A percentile compares a stretch with the other conserved stretches of the same genome.
Conservation (phyloP, 2,797 vertebrate species). For the Xerus rutilus region DNA sequence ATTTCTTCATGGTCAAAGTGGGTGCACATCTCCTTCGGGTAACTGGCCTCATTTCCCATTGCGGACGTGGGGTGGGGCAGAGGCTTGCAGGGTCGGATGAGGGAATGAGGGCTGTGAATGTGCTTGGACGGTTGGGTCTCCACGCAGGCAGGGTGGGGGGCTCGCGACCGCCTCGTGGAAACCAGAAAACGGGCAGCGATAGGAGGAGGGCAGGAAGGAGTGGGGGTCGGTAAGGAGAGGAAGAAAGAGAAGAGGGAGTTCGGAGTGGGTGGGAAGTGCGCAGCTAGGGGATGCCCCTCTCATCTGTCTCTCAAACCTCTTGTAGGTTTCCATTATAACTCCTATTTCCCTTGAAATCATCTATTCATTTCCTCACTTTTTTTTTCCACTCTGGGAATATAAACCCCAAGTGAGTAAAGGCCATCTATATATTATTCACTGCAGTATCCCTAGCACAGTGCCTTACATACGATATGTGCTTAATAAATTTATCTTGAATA, state of each 20-base stretch:
- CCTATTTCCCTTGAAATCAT: background rate
- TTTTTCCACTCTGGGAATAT: background rate
- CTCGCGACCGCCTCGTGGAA: background rate
- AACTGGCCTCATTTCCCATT: slow-evolving; percentile 75
- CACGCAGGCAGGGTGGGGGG: accelerated
- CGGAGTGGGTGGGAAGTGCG: no score
- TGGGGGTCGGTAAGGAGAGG: background rate
- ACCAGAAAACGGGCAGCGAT: accelerated
- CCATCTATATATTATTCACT: background rate
- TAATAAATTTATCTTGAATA: background rate
- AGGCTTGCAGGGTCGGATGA: background rate
- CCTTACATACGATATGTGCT: background rate
- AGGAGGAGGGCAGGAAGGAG: background rate
- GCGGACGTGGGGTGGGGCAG: background rate
- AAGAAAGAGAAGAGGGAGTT: background rate
- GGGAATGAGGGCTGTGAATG: accelerated
- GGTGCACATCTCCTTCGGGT: background rate
- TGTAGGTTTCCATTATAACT: background rate
- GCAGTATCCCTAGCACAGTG: background rate
- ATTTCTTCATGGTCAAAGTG: slow-evolving; percentile 95
- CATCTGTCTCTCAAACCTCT: background rate
- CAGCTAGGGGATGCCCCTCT: background rate
- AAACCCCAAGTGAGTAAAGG: background rate
- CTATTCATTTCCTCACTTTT: background rate
- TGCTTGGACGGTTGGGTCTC: background rate